Conservation (phyloP, 2,797 vertebrate species). For the Aulostomus chinensis region DNA sequence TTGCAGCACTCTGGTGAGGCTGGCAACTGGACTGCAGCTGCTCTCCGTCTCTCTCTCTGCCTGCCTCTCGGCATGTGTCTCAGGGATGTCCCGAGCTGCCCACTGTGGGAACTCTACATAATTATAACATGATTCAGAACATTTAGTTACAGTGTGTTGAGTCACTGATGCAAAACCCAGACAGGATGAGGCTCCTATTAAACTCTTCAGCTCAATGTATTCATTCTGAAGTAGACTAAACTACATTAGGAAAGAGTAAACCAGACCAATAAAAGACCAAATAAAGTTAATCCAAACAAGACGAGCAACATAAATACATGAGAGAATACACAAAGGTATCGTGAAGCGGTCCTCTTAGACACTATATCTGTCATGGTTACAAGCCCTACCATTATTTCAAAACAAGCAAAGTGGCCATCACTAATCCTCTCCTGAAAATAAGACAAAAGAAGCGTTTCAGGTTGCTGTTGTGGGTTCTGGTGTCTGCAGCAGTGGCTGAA, state of each 20-base stretch:
- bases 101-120: constrained; percentile 9
- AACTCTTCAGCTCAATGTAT: constrained; percentile 1
- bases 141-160: constrained; percentile 29
- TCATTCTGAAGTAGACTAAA: constrained; percentile 32
- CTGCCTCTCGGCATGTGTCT: neutral
- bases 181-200: constrained; percentile 3
- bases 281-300: too few relatives aligned
- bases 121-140: constrained; percentile 21
- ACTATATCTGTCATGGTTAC: too few relatives aligned
- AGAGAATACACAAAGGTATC: too few relatives aligned
- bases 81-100: constrained; percentile 7
- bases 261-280: neutral
- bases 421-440: too few relatives aligned
- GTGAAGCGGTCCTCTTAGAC: too few relatives aligned
- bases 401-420: too few relatives aligned
- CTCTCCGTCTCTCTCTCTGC: constrained; percentile 34
- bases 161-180: constrained; percentile 20
- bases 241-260: neutral
- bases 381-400: too few relatives aligned
- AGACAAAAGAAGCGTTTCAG: too few relatives aligned
- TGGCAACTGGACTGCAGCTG: constrained; percentile 73
- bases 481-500: too few relatives aligned
- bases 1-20: constrained; percentile 57
- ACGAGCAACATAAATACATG: too few relatives aligned
- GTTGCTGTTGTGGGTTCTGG: too few relatives aligned